Evolutionary conservation across 2,113 vertebrate genomes (phyloP).

Genomic region (Procavia capensis): DNA sequence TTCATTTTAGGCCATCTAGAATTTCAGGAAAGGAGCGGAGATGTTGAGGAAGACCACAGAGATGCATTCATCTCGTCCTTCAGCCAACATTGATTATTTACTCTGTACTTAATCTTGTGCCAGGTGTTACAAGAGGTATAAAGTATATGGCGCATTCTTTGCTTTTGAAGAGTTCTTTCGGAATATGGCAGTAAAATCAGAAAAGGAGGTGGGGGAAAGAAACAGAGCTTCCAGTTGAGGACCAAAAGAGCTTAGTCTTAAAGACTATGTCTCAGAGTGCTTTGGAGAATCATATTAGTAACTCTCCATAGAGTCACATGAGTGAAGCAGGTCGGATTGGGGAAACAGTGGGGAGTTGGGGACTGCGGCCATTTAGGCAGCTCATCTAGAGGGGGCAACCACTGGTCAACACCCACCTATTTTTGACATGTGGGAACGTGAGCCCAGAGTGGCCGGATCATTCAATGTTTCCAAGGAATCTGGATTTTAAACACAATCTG

Average conservation of each 20-base stretch:
- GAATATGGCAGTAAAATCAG: constrained; percentile 37
- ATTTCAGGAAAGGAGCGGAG: neutral
- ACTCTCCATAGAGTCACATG: neutral
- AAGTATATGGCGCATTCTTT: neutral
- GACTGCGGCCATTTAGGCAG: neutral
- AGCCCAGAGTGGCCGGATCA: neutral
- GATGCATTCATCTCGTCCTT: neutral
- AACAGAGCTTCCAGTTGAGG: neutral
- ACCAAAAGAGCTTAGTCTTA: neutral
- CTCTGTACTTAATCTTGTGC: neutral
- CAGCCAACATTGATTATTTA: neutral
- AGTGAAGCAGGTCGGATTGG: neutral
- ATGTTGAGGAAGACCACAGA: neutral
- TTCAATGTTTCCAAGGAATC: neutral
- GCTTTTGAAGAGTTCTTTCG: constrained; percentile 38
- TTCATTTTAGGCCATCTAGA: constrained; percentile 44
- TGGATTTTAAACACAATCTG: constrained; percentile 44
- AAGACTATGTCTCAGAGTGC: neutral
- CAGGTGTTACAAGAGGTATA: neutral
- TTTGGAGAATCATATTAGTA: neutral
- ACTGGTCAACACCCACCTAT: neutral
- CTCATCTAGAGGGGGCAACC: neutral
- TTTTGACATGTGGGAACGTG: neutral
- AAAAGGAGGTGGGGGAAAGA: neutral
- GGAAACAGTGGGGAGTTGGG: neutral